These are phyloP conservation scores for Anableps anableps DNA, from an alignment of 2,797 vertebrate species.

Conservation along the genomic window DNA sequence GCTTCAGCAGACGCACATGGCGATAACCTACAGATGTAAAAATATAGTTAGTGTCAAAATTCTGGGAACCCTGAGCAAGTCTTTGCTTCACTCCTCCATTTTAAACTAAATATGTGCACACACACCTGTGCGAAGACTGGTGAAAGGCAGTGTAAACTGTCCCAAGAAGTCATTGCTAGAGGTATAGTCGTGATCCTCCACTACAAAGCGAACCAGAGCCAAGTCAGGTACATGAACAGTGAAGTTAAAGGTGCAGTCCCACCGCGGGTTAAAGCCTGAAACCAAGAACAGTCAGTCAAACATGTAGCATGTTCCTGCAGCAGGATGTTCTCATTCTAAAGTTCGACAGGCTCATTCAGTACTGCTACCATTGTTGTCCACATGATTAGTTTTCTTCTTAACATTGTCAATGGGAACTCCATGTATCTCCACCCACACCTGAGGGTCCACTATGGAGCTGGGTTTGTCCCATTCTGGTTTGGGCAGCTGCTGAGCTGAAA, in stretches of 20 bases:
- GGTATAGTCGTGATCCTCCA: slow-evolving; percentile 90
- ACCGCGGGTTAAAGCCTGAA: slow-evolving; percentile 82
- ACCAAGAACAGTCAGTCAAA: neutral
- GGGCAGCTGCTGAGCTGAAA: slow-evolving; percentile 96
- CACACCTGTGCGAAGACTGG: slow-evolving; percentile 88
- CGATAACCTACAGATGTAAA: slow-evolving; percentile 84
- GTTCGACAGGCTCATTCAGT: neutral
- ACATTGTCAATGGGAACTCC: slow-evolving; percentile 86
- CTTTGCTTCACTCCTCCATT: neutral
- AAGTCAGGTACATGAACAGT: slow-evolving; percentile 81
- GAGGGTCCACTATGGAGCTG: slow-evolving; percentile 93
- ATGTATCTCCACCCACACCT: slow-evolving; percentile 90
- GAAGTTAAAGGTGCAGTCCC: slow-evolving; percentile 83
- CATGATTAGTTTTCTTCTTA: slow-evolving; percentile 85
- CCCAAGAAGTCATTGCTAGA: slow-evolving; percentile 93
- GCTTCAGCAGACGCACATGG: slow-evolving; percentile 89
- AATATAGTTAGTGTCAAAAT: neutral
- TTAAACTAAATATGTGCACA: neutral
- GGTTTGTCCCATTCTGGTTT: slow-evolving; percentile 91
- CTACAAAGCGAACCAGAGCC: slow-evolving; percentile 87
- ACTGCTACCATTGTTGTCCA: slow-evolving; percentile 90
- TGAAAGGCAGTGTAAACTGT: slow-evolving; percentile 89
- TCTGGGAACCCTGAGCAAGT: neutral
- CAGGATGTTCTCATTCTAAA: neutral
- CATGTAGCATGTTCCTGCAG: neutral